Percentiles rank a stretch among this genome's conserved stretches.
These are phyloP conservation scores for Calephelis virginiensis DNA, from an alignment of 1,140 invertebrate genomes.

Conservation along the genomic window DNA sequence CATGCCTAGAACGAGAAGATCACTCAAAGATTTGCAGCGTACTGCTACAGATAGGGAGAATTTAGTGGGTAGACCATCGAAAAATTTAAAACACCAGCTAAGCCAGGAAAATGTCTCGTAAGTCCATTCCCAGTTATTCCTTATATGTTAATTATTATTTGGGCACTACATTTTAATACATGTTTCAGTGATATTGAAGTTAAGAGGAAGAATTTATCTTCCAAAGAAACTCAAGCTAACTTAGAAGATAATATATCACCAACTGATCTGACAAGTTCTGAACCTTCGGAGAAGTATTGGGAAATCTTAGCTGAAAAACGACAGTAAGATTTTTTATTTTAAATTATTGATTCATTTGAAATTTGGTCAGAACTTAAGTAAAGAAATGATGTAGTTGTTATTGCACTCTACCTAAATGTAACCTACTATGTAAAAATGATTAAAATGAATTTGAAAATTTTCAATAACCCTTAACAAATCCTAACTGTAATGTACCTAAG, in stretches of 20 bases:
- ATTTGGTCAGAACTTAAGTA: too few species aligned
- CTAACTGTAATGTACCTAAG: too few species aligned
- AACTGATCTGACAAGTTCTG: slow-evolving; percentile 82
- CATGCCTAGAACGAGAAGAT: slow-evolving; percentile 72
- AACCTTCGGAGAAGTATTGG: slow-evolving; percentile 83
- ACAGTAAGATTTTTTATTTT: slow-evolving; percentile 52
- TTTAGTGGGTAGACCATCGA: slow-evolving; percentile 79
- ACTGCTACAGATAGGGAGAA: slow-evolving; percentile 82
- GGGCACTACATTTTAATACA: slow-evolving; percentile 8
- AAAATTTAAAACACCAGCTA: slow-evolving; percentile 67
- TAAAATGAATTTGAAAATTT: too few species aligned
- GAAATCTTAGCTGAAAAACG: slow-evolving; percentile 82
- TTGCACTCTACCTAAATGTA: too few species aligned
- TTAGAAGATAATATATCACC: slow-evolving; percentile 75
- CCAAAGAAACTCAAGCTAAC: slow-evolving; percentile 79
- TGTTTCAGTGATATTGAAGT: slow-evolving; percentile 58
- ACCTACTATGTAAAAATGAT: too few species aligned
- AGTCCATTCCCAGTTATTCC: slow-evolving; percentile 25
- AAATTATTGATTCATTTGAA: background rate
- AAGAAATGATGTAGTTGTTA: too few species aligned
- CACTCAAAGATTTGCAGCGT: slow-evolving; percentile 81
- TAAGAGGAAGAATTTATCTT: slow-evolving; percentile 60
- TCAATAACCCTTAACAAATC: too few species aligned
- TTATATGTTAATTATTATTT: background rate
- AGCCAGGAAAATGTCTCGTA: slow-evolving; percentile 52